Conservation (phyloP, 2,797 vertebrate species). For the Mus minutoides region DNA sequence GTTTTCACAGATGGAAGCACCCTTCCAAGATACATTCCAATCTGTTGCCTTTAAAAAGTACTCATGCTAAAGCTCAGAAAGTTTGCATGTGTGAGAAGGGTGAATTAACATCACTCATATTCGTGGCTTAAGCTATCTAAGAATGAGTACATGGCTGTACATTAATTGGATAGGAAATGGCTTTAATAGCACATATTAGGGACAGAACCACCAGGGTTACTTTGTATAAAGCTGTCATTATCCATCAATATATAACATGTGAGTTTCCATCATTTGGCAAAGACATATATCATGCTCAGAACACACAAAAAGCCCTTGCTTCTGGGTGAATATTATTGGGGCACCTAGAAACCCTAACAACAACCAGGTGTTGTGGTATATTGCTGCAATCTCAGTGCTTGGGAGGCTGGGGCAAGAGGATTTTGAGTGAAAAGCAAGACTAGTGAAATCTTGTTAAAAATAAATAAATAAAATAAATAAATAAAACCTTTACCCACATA, state of each 20-base stretch:
- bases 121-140: constrained; percentile 44
- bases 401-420: not conserved
- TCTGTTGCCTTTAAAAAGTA: constrained; percentile 80
- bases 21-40: constrained; percentile 81
- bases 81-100: constrained; percentile 72
- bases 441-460: not conserved
- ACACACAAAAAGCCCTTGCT: not conserved
- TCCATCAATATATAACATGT: not conserved
- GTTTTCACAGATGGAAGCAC: constrained; percentile 82
- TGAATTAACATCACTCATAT: constrained; percentile 67
- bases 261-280: not conserved
- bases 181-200: not conserved
- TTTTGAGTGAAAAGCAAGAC: not conserved
- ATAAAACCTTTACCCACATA: not conserved
- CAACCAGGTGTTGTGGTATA: not conserved
- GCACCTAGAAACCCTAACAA: too few relatives aligned
- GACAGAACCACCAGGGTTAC: not conserved
- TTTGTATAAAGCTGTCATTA: not conserved
- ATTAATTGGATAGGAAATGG: constrained; percentile 34
- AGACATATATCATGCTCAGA: not conserved
- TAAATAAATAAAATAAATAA: not conserved
- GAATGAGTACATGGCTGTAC: not conserved
- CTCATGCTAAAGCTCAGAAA: constrained; percentile 73
- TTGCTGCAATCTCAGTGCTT: too few relatives aligned
- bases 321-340: too few relatives aligned